Evolutionary conservation across 2,888 invertebrate genomes (phyloP).

Genomic region (Cosmia pyralina): DNA sequence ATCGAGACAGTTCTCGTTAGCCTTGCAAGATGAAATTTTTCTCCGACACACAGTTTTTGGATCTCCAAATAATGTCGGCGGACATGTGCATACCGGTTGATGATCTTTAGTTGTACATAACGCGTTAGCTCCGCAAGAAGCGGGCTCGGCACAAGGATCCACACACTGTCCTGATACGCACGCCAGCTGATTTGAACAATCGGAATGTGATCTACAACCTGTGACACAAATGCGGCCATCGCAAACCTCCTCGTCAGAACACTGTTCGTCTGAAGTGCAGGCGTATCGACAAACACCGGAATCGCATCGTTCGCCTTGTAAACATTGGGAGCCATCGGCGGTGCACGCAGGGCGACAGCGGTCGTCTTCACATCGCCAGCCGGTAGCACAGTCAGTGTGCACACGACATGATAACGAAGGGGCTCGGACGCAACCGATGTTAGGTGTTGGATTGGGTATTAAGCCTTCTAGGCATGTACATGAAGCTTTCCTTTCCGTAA

Average conservation of each 20-base stretch:
- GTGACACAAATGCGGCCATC: slow-evolving; percentile 94
- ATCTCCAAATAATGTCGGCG: slow-evolving; percentile 93
- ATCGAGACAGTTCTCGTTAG: slow-evolving; percentile 92
- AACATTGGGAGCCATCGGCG: slow-evolving; percentile 92
- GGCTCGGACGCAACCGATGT: slow-evolving; percentile 95
- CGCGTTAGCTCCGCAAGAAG: slow-evolving; percentile 96
- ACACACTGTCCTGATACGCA: slow-evolving; percentile 95
- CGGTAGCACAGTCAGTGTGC: slow-evolving; percentile 93
- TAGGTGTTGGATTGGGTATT: slow-evolving; percentile 96
- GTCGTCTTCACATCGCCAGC: slow-evolving; percentile 93
- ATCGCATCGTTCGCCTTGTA: slow-evolving; percentile 95
- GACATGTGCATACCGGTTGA: slow-evolving; percentile 93
- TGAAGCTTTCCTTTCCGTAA: slow-evolving; percentile 94
- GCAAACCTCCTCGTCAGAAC: slow-evolving; percentile 96
- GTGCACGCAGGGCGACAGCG: slow-evolving; percentile 95
- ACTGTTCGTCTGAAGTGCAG: slow-evolving; percentile 96
- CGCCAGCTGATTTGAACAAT: slow-evolving; percentile 93
- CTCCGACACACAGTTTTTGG: slow-evolving; percentile 93
- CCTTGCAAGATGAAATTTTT: slow-evolving; percentile 91
- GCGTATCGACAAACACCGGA: slow-evolving; percentile 95
- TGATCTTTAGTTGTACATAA: slow-evolving; percentile 93
- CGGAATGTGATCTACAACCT: slow-evolving; percentile 95
- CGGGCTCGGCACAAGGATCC: slow-evolving; percentile 94
- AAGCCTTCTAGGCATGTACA: slow-evolving; percentile 95
- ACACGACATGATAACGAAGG: slow-evolving; percentile 94